Evolutionary conservation across 2,113 vertebrate species (phyloP).

Genomic region (Phylloscopus trochiloides): DNA sequence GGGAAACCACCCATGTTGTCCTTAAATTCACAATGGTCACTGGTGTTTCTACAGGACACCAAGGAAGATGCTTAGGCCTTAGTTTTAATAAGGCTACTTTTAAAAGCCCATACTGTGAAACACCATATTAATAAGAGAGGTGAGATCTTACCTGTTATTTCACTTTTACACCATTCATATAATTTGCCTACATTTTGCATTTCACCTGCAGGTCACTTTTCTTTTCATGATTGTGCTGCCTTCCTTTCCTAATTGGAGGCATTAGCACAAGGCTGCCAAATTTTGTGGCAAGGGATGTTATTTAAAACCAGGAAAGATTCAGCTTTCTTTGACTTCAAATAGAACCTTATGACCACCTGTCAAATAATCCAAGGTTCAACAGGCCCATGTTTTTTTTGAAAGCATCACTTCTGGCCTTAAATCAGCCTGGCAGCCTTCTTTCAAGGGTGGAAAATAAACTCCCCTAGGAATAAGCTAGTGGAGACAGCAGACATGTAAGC

Average conservation of each 20-base stretch:
- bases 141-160: background rate
- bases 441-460: conserved; percentile 47
- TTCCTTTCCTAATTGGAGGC: background rate
- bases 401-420: conserved; percentile 38
- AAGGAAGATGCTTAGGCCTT: background rate
- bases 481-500: background rate
- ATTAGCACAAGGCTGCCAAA: conserved; percentile 10
- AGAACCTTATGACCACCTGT: conserved; percentile 40
- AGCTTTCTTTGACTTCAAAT: conserved; percentile 29
- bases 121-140: background rate
- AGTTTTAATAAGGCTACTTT: background rate
- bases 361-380: conserved; percentile 28
- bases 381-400: conserved; percentile 20
- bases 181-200: conserved; percentile 6
- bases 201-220: background rate
- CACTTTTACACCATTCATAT: background rate
- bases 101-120: background rate
- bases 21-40: background rate
- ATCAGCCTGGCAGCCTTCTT: conserved; percentile 44
- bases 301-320: conserved; percentile 19
- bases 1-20: background rate
- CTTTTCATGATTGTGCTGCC: background rate
- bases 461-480: background rate
- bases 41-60: background rate
- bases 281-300: background rate